Evolutionary conservation across 2,888 invertebrate genomes (phyloP), one percentile per base, ranked within the genome.

Genomic region (Drosophila niveifrons): DNA sequence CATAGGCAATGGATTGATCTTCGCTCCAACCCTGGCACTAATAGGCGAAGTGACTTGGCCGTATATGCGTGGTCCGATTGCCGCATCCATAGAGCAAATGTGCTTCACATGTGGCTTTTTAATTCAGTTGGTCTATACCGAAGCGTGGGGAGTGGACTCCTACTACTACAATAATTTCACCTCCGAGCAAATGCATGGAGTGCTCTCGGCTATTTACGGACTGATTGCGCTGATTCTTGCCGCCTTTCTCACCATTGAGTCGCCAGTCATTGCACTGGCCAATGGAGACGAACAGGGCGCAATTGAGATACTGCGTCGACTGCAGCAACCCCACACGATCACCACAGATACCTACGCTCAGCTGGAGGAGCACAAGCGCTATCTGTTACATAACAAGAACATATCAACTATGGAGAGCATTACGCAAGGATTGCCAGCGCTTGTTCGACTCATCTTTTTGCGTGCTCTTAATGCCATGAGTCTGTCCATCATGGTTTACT

Each of bases 291-390:
- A 91, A 36, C 47, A 75, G 17, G 57, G 68, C 23, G 91, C 92
- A 1, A 66, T 90, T 0, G 83, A 91, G 2, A 51, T 74, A 0
- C 61, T 91, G 28, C 82, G 90, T 1, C 82, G 84, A 2, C 71
- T 91, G 3, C 91, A 92, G 50, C 66, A 65, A 1, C 88, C 90
- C 0, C 17, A 50, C 2, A 58, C 59, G 0, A 17, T 84, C 10
- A 89, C 83, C 1, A 56, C 73, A 1, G 90, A 90, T 47, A 90
- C 90, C 0, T 87, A 83, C 39, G 68, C 68, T 0, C 82, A 77
- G 36, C 57, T 91, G 41, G 82, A 87, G 10, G 91, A 92, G 50
- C 89, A 82, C 43, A 92, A 90, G 41, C 72, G 67, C 0, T 88
- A 92, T 36, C 17, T 92, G 39, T 82, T 78, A 2, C 72, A 82